Evolutionary conservation across 2,113 vertebrate species (phyloP).

Genomic region (Mastomys natalensis): DNA sequence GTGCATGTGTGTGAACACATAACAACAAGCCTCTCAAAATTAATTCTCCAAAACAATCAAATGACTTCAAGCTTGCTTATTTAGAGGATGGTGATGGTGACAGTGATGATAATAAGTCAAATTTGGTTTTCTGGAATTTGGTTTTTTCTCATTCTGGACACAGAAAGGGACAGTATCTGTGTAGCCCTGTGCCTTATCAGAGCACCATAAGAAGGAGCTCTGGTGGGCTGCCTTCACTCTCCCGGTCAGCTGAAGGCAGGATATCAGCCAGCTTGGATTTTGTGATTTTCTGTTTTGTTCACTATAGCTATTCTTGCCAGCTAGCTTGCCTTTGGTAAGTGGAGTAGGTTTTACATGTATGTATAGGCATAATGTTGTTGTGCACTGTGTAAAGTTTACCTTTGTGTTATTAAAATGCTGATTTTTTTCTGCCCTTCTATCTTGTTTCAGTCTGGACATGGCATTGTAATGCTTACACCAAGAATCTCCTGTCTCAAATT

Average conservation of each 20-base stretch:
- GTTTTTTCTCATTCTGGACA: background rate
- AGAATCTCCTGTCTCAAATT: no score
- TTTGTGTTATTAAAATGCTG: no score
- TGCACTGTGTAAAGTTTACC: no score
- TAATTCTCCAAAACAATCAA: background rate
- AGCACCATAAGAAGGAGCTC: background rate
- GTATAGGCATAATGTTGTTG: background rate
- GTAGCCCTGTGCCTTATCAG: background rate
- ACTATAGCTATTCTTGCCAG: background rate
- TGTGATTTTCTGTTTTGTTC: background rate
- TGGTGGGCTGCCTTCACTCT: background rate
- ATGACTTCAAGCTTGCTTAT: background rate
- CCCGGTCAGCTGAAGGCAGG: background rate
- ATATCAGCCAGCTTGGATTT: background rate
- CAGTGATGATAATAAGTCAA: background rate
- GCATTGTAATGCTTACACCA: no score
- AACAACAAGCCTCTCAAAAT: background rate
- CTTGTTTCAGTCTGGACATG: no score
- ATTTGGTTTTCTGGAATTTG: background rate
- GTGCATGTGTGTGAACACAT: background rate
- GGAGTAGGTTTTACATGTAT: background rate
- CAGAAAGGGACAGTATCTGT: background rate
- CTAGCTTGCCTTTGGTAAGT: background rate
- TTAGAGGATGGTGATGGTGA: background rate
- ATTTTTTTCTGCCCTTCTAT: no score